A percentile compares a stretch with the other conserved stretches of the same genome.
These are phyloP conservation scores for Catostylus mosaicus DNA, from an alignment of 30 jellyfish, hydroid and myxozoan species.

Conservation along the genomic window DNA sequence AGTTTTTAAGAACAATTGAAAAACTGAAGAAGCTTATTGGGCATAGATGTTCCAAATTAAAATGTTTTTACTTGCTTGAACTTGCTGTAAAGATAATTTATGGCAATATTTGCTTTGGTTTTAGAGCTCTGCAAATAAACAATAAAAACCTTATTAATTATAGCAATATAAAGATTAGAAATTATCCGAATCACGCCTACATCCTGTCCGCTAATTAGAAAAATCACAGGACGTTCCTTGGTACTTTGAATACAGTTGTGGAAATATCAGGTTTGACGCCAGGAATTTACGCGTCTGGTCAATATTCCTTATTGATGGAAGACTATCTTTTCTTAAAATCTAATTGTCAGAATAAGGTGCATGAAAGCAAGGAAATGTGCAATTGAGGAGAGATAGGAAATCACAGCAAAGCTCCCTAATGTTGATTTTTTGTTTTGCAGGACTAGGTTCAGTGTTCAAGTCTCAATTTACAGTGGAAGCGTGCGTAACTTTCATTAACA, in stretches of 20 bases:
- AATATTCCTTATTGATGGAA: background rate
- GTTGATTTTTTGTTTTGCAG: background rate
- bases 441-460: too few relatives aligned
- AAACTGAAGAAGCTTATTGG: too few relatives aligned
- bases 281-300: constrained; percentile 1
- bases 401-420: background rate
- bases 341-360: background rate
- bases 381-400: background rate
- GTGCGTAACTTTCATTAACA: too few relatives aligned
- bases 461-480: too few relatives aligned
- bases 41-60: too few relatives aligned
- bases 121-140: too few relatives aligned
- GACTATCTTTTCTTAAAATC: background rate
- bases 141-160: background rate
- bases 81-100: too few relatives aligned
- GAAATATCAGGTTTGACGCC: background rate
- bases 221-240: constrained; percentile 17
- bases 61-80: too few relatives aligned
- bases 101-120: too few relatives aligned
- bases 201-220: background rate
- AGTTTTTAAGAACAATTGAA: too few relatives aligned
- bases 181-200: constrained; percentile 1
- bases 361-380: background rate
- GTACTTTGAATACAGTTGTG: background rate
- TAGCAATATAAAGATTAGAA: background rate